Conservation (phyloP, 2,113 vertebrate species). For the Thamnaconus septentrionalis region DNA sequence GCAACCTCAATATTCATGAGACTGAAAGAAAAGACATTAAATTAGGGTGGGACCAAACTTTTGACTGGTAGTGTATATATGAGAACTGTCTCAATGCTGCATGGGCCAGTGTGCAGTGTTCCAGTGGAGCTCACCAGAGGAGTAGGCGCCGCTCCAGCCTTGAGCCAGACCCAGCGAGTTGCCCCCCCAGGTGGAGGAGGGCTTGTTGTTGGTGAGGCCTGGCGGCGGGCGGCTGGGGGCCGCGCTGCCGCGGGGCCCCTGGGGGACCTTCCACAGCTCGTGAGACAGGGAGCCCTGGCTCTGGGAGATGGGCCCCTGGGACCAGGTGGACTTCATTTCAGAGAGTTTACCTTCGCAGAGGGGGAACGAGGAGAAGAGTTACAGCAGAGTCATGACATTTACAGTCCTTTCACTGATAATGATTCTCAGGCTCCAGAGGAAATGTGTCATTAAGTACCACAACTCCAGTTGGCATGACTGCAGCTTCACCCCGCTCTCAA, state of each 20-base stretch:
- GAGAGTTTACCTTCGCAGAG: constrained; percentile 87
- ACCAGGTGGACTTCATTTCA: constrained; percentile 98
- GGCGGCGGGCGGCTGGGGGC: constrained; percentile 92
- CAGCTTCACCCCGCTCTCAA: too few species aligned
- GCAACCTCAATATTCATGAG: too few species aligned
- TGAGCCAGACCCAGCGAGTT: constrained; percentile 82
- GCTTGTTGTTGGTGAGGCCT: constrained; percentile 91
- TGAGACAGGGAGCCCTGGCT: constrained; percentile 92
- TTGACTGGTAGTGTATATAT: too few species aligned
- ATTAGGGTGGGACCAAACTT: too few species aligned
- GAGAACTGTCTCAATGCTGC: not conserved
- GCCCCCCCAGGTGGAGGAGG: constrained; percentile 92
- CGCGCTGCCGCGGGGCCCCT: constrained; percentile 84
- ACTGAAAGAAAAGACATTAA: too few species aligned
- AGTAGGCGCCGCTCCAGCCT: constrained; percentile 92
- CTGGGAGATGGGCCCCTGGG: constrained; percentile 90
- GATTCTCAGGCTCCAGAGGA: too few species aligned
- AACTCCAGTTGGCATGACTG: too few species aligned
- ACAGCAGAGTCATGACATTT: not conserved
- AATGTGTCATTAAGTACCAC: too few species aligned
- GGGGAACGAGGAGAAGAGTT: not conserved
- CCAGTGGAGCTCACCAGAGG: constrained; percentile 79
- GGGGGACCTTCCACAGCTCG: constrained; percentile 94
- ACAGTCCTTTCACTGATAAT: too few species aligned
- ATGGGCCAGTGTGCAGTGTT: not conserved